Base-by-base conservation (phyloP, 2,888 invertebrate genomes). In the Drosophila kambysellisi region DNA sequence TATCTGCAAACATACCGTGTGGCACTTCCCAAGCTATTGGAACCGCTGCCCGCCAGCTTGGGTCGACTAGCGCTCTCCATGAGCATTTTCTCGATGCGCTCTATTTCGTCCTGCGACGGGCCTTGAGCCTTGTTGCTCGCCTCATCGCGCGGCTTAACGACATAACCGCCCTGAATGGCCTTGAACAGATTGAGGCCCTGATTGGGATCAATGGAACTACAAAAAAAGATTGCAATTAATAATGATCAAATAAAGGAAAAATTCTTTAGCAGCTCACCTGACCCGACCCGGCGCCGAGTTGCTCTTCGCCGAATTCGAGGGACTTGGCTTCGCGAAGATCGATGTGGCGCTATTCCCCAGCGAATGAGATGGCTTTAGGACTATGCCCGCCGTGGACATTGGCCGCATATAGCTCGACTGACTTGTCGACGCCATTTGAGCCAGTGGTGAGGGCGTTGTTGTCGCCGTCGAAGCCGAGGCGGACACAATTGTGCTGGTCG, bases 71-170 rank as follows among this genome's bases (percentile, higher is more conserved):
- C 86, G 54, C 85, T 91, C 76, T 94, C 94, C 89, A 94, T 92
- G 56, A 95, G 91, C 83, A 95, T 93, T 89, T 93, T 94, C 82
- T 94, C 95, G 92, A 95, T 94, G 92, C 93, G 94, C 93, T 94
- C 95, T 78, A 94, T 93, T 88, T 95, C 95, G 79, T 94, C 94
- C 51, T 93, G 93, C 9, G 94, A 94, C n/a, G 95, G 94, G 32
- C 95, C 95, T 91, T 95, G 95, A 3, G 95, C 96, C 91, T 95
- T 95, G 60, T 95, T 94, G 89, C 94, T 95, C 83, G 95, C 95
- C 91, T 95, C 96, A 91, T 96, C 96, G 70, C 94, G 94, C 11
- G 95, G 94, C 79, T 95, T 95, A 8, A 95, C 95, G 43, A 95
- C 94, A 92, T 95, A 95, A 58, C 95, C 94, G 3, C 95, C 96